Conservation (phyloP, 1,140 invertebrate genomes). For the Tetramorium simillimum region DNA sequence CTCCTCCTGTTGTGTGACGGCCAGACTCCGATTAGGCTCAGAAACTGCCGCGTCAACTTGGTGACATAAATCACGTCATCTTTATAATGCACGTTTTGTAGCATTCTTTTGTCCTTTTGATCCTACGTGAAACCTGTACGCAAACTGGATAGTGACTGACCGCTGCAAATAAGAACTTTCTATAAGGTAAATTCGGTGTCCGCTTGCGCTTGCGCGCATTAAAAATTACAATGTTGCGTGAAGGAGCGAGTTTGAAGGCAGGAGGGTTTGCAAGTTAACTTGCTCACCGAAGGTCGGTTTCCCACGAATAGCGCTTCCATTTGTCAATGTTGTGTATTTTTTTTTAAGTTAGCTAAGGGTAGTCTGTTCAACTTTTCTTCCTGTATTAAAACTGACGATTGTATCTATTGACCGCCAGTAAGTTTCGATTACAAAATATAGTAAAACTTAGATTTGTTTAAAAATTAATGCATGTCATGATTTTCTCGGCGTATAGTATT, state of each 20-base stretch:
- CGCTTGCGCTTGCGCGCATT: constrained; percentile 24
- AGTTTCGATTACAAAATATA: not conserved
- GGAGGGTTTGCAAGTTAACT: constrained; percentile 2
- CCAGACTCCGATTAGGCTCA: constrained; percentile 12
- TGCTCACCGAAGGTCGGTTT: not conserved
- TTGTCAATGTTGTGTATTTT: constrained; percentile 7
- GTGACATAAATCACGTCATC: constrained; percentile 28
- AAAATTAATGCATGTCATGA: not conserved
- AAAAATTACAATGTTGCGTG: not conserved
- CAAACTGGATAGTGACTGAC: constrained; percentile 15
- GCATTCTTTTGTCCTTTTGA: not conserved
- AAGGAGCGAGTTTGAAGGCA: not conserved
- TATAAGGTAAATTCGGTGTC: not conserved
- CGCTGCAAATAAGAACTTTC: no score
- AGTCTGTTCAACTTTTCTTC: no score
- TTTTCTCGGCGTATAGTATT: no score
- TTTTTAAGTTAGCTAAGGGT: not conserved
- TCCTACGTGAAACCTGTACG: not conserved
- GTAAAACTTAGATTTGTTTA: no score
- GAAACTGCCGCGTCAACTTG: not conserved
- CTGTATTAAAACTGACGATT: no score
- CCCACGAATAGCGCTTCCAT: not conserved
- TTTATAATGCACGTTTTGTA: not conserved
- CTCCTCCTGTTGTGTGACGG: not conserved
- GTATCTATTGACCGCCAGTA: not conserved